These are phyloP conservation scores for Hypanus sabinus DNA, from an alignment of 2,113 vertebrate species.

Conservation along the genomic window DNA sequence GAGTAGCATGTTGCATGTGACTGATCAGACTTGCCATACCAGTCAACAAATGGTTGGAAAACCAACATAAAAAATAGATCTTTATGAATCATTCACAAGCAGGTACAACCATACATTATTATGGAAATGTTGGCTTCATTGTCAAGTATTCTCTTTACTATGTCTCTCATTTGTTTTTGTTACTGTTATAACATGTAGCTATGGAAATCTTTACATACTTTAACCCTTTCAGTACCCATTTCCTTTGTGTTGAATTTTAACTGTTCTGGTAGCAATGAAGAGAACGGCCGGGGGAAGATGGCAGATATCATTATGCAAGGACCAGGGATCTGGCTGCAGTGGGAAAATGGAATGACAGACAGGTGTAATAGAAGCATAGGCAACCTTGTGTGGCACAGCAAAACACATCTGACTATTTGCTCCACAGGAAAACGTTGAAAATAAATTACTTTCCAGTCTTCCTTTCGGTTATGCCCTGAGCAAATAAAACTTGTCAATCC, in stretches of 20 bases:
- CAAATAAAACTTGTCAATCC: too few species aligned
- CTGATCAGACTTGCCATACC: constrained; percentile 43
- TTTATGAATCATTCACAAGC: constrained; percentile 42
- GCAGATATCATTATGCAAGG: too few species aligned
- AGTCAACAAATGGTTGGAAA: constrained; percentile 42
- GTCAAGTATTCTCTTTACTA: constrained; percentile 41
- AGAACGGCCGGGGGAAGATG: too few species aligned
- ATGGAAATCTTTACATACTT: neutral
- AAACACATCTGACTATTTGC: too few species aligned
- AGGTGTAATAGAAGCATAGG: too few species aligned
- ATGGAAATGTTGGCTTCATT: constrained; percentile 41
- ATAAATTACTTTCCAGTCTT: too few species aligned
- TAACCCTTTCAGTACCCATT: neutral
- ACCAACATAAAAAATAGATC: constrained; percentile 41
- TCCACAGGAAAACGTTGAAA: too few species aligned
- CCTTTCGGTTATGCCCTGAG: too few species aligned
- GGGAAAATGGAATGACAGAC: too few species aligned
- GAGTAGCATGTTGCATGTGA: constrained; percentile 43
- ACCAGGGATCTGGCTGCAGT: too few species aligned
- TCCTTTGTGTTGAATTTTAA: neutral
- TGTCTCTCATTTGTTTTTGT: neutral
- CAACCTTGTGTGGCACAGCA: too few species aligned
- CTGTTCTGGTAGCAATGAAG: too few species aligned
- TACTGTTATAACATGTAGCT: neutral
- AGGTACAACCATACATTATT: constrained; percentile 39